Conservation (phyloP, 2,888 invertebrate genomes). For the Caenorhabditis afra region DNA sequence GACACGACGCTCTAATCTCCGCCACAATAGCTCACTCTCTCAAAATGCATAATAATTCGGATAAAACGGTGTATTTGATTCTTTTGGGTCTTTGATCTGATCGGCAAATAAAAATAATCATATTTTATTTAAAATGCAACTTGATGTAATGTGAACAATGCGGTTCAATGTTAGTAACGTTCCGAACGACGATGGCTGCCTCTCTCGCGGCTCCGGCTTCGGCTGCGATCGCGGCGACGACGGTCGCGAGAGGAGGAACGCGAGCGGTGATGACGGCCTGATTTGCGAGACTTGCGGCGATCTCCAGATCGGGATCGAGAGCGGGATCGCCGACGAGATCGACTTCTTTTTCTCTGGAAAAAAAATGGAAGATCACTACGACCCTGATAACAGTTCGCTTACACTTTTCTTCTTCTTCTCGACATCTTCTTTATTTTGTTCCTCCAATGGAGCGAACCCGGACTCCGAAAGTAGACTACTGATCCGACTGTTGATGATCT, state of each 20-base stretch:
- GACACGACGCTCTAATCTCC: constrained; percentile 4
- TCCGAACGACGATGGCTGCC: constrained; percentile 30
- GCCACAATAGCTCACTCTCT: background rate
- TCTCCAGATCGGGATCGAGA: constrained; percentile 29
- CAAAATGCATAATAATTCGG: constrained; percentile 11
- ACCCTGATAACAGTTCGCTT: background rate
- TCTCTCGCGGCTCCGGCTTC: constrained; percentile 44
- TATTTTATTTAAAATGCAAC: background rate
- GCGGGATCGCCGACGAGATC: constrained; percentile 31
- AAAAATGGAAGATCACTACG: background rate
- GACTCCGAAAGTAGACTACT: constrained; percentile 57
- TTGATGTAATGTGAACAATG: too few relatives aligned
- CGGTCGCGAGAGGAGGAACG: constrained; percentile 27
- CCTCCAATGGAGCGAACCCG: constrained; percentile 40
- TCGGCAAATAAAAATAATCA: too few relatives aligned
- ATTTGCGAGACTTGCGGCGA: constrained; percentile 29
- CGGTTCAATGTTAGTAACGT: too few relatives aligned
- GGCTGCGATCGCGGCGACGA: constrained; percentile 39
- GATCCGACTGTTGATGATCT: constrained; percentile 54
- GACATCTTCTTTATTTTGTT: constrained; percentile 22
- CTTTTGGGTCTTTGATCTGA: too few relatives aligned
- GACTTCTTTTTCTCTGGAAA: constrained; percentile 49
- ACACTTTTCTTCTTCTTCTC: constrained; percentile 47
- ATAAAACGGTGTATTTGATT: constrained; percentile 5
- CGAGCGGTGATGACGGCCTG: constrained; percentile 11